Conservation (phyloP, 1,140 invertebrate species). For the Pogonus chalceus region DNA sequence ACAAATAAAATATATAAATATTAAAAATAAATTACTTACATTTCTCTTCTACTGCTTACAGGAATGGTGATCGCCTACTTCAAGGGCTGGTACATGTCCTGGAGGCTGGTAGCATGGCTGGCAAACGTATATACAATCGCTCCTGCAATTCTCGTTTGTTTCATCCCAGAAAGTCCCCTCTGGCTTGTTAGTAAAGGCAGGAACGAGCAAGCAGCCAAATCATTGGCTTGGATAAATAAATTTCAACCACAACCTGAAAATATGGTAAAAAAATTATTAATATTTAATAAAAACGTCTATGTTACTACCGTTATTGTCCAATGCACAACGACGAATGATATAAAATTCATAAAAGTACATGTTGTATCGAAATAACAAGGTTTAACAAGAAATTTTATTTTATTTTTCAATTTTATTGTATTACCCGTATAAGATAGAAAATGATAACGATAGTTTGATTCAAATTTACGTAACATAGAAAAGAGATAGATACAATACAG, state of each 20-base stretch:
- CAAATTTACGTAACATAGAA: too few relatives aligned
- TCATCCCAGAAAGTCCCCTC: constrained; percentile 58
- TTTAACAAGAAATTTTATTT: too few relatives aligned
- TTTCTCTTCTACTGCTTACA: constrained; percentile 18
- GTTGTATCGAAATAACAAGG: too few relatives aligned
- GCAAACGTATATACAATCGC: constrained; percentile 42
- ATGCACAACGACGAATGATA: too few relatives aligned
- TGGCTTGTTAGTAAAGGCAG: constrained; percentile 48
- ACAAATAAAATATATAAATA: background rate
- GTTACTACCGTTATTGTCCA: too few relatives aligned
- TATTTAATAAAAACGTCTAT: background rate
- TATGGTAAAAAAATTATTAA: constrained; percentile 18
- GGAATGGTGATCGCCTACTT: constrained; percentile 51
- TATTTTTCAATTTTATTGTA: too few relatives aligned
- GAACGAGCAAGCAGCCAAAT: constrained; percentile 41
- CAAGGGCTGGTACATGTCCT: constrained; percentile 46
- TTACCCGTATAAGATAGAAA: background rate
- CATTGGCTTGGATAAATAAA: constrained; percentile 39
- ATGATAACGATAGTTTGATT: background rate
- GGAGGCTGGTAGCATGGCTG: constrained; percentile 47
- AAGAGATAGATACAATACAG: too few relatives aligned
- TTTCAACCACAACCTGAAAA: constrained; percentile 31
- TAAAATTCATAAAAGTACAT: too few relatives aligned
- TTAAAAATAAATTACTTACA: background rate
- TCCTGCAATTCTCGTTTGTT: constrained; percentile 42